Conservation (phyloP, 1,140 invertebrate species). For the Hesperophylax magnus region DNA sequence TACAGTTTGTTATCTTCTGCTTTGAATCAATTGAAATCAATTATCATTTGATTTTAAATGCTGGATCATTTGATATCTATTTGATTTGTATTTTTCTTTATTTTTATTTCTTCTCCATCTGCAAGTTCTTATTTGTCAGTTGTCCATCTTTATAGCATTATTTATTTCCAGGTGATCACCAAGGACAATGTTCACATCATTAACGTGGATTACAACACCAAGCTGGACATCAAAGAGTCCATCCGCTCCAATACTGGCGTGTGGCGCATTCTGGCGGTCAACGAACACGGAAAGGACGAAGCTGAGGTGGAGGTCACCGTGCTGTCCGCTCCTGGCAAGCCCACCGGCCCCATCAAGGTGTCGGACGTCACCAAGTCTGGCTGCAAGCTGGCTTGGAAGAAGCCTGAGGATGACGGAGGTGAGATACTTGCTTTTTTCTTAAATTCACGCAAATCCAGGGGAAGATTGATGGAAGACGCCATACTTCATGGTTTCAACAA, state of each 20-base stretch:
- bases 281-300: constrained; percentile 94
- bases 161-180: constrained; percentile 67
- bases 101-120: too few relatives aligned
- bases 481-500: not conserved
- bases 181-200: constrained; percentile 82
- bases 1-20: too few relatives aligned
- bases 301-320: constrained; percentile 95
- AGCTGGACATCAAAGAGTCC: constrained; percentile 89
- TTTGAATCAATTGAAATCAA: too few relatives aligned
- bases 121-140: too few relatives aligned
- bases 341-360: constrained; percentile 93
- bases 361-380: constrained; percentile 89
- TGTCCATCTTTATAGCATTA: not conserved
- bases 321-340: constrained; percentile 86
- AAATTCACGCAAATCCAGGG: not conserved
- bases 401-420: constrained; percentile 98
- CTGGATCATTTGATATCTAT: too few relatives aligned
- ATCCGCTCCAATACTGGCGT: constrained; percentile 88
- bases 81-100: too few relatives aligned
- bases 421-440: too few relatives aligned
- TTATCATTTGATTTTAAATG: too few relatives aligned
- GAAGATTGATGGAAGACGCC: not conserved
- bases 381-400: constrained; percentile 96
- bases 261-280: constrained; percentile 93
- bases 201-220: constrained; percentile 95